Evolutionary conservation across 2,797 vertebrate genomes (phyloP), one percentile per base, ranked within the genome.

Genomic region (Gallinago nigripennis): DNA sequence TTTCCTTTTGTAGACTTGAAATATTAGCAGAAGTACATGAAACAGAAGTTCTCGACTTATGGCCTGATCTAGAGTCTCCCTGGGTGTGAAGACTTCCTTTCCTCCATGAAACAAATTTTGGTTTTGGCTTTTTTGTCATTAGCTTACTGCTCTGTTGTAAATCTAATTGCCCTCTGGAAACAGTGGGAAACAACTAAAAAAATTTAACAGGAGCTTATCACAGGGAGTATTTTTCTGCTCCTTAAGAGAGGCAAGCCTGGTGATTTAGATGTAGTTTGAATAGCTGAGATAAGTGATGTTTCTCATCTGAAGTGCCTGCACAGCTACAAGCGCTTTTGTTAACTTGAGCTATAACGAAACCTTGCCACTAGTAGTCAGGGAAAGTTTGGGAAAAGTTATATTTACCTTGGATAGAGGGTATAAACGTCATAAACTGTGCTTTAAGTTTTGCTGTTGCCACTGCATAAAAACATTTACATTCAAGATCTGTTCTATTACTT

Each of bases 271-370:
- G 64, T 1, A 2, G 17, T 61, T 64, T 43, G 48, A 94, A 83
- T 54, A 92, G 89, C 50, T 83, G 56, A 71, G 84, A 61, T 69
- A 87, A 82, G 64, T n/a, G 53, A 21, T 28, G 18, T 95, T 97
- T 94, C 79, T 94, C 66, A 61, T 85, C 69, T 94, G 64, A 92
- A 92, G 64, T 86, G 87, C 50, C 69, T 75, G 54, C 65, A 77
- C 76, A 78, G 19, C n/a, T 95, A 60, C 78, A 91, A 91, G 73
- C 0, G 0, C 82, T 96, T 96, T 64, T 86, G 60, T 87, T 82
- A 94, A 89, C 53, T 90, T 86, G 61, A 73, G 35, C 80, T 64
- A 18, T 76, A 95, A 94, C 87, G 69, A 83, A 95, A 68, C 21
- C 48, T 82, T 89, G 82, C 28, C 54, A 61, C 75, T 56, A 50